These are phyloP conservation scores for Spinus pinus DNA, from an alignment of 2,797 vertebrate genomes.

Conservation along the genomic window DNA sequence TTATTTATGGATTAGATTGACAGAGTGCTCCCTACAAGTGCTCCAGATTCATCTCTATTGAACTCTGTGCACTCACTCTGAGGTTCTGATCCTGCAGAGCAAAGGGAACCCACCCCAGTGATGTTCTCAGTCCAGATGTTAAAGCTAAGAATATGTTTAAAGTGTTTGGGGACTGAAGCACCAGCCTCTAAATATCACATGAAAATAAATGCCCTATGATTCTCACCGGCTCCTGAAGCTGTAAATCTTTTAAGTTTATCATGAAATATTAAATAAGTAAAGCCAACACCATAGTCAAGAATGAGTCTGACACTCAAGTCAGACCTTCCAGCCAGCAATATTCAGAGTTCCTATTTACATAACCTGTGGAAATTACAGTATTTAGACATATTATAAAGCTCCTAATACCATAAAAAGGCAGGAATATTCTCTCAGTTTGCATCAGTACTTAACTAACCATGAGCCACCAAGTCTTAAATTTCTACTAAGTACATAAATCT, in stretches of 20 bases:
- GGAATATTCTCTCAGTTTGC: not conserved
- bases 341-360: not conserved
- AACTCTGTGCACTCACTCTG: not conserved
- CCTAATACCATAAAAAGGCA: not conserved
- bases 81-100: constrained; percentile 30
- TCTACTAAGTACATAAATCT: not conserved
- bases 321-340: not conserved
- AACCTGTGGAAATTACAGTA: constrained; percentile 7
- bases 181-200: constrained; percentile 51
- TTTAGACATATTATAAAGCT: not conserved
- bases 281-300: constrained; percentile 33
- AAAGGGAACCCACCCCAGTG: not conserved
- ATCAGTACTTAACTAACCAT: not conserved
- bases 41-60: constrained; percentile 1
- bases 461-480: not conserved
- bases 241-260: constrained; percentile 67
- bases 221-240: constrained; percentile 58
- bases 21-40: constrained; percentile 9
- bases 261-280: constrained; percentile 54
- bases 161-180: not conserved
- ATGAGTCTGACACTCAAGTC: constrained; percentile 10
- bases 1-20: constrained; percentile 46
- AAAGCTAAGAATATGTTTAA: constrained; percentile 4
- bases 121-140: not conserved
- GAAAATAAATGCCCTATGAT: constrained; percentile 53